A percentile compares a stretch with the other conserved stretches of the same genome.
These are phyloP conservation scores for Mythimna loreyi DNA, from an alignment of 2,888 invertebrate species.

Conservation along the genomic window DNA sequence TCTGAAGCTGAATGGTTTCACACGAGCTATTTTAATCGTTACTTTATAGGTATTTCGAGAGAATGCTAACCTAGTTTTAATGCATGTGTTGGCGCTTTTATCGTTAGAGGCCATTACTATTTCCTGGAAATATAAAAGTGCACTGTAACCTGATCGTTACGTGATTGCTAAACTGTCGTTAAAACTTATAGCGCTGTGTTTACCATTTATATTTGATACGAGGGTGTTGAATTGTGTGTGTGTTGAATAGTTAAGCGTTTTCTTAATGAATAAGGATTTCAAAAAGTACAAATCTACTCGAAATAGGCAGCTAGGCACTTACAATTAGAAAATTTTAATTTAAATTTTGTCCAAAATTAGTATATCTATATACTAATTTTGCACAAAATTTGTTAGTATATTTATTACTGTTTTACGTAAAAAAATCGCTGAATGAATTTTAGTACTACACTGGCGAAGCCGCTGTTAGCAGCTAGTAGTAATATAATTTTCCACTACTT, in stretches of 20 bases:
- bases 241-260: not conserved
- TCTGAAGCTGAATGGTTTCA: constrained; percentile 3
- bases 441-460: too few species aligned
- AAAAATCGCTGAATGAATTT: too few species aligned
- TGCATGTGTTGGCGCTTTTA: constrained; percentile 22
- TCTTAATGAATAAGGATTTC: too few species aligned
- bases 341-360: too few species aligned
- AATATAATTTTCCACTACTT: too few species aligned
- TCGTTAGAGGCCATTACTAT: constrained; percentile 19
- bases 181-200: not conserved
- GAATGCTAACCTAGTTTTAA: constrained; percentile 27
- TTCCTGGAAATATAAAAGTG: constrained; percentile 33
- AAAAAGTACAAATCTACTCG: not conserved
- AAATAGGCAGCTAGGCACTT: not conserved
- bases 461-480: too few species aligned
- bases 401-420: too few species aligned
- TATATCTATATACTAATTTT: too few species aligned
- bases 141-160: constrained; percentile 12
- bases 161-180: constrained; percentile 17
- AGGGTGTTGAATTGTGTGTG: constrained; percentile 3
- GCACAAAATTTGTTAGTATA: too few species aligned
- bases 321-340: too few species aligned
- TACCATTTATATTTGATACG: not conserved
- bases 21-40: constrained; percentile 3
- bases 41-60: constrained; percentile 8